phyloP scores from a whole-genome alignment of 2,888 invertebrate genomes.

The Arctia plantaginis region DNA sequence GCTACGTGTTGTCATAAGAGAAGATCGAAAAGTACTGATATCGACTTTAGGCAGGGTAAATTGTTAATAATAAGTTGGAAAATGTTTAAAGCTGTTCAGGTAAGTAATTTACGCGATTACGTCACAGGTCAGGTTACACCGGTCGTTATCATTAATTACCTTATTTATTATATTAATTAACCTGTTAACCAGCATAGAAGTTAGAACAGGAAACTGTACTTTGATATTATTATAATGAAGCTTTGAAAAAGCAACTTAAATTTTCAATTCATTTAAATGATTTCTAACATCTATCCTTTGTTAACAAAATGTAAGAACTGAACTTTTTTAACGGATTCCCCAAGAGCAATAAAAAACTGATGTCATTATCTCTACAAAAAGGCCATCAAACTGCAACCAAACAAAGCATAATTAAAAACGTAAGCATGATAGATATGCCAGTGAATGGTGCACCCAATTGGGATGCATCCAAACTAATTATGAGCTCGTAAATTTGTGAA shows the following conservation, averaged over 20 bases:
- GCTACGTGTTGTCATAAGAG: neutral
- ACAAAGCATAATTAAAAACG: constrained; percentile 35
- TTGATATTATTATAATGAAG: too few relatives aligned
- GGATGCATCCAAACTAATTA: constrained; percentile 76
- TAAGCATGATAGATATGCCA: constrained; percentile 51
- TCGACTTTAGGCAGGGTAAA: neutral
- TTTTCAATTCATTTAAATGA: neutral
- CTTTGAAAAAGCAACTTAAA: too few relatives aligned
- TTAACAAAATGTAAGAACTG: neutral
- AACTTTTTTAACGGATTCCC: neutral
- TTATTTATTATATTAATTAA: too few relatives aligned
- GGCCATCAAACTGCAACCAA: constrained; percentile 9
- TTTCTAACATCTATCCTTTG: neutral
- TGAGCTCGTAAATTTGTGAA: constrained; percentile 65
- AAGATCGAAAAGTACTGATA: neutral
- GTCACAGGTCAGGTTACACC: too few relatives aligned
- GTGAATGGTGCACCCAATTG: constrained; percentile 58
- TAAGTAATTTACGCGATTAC: too few relatives aligned
- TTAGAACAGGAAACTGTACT: too few relatives aligned
- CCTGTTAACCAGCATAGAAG: too few relatives aligned
- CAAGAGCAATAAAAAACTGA: neutral
- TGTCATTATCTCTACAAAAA: constrained; percentile 1
- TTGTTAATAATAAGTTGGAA: too few relatives aligned
- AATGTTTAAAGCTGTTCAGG: too few relatives aligned
- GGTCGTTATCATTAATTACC: too few relatives aligned